phyloP scores from a whole-genome alignment of 2,797 vertebrate species.

The Micropoecilia bifurca region DNA sequence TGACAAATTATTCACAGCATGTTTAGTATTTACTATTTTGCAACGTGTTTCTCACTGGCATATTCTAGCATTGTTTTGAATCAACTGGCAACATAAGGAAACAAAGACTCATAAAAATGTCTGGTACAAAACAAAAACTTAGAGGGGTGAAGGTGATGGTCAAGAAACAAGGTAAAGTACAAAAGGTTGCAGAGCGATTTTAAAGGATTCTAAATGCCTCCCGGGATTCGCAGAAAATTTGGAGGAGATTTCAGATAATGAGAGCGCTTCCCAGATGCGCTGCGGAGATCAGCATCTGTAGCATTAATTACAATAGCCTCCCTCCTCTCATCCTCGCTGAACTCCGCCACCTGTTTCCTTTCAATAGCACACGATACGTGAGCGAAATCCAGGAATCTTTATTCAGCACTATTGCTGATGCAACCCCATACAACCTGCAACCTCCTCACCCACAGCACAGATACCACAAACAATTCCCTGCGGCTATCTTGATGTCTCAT shows the following conservation, averaged over 20 bases:
- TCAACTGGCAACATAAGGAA: conserved; percentile 10
- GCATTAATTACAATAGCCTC: conserved; percentile 80
- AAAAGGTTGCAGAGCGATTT: conserved; percentile 61
- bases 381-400: conserved; percentile 73
- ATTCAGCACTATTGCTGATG: conserved; percentile 73
- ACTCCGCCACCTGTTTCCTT: conserved; percentile 79
- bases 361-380: conserved; percentile 71
- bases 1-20: neutral
- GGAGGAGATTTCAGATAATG: conserved; percentile 78
- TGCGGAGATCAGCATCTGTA: conserved; percentile 78
- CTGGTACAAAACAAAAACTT: neutral
- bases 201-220: conserved; percentile 65
- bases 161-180: conserved; percentile 44
- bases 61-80: neutral
- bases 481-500: conserved; percentile 74
- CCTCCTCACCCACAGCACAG: conserved; percentile 18
- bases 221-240: conserved; percentile 79
- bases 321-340: conserved; percentile 32
- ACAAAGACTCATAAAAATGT: neutral
- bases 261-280: conserved; percentile 77
- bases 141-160: conserved; percentile 35
- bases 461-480: conserved; percentile 62
- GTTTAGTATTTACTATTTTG: neutral
- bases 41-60: neutral
- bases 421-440: conserved; percentile 71